These are phyloP conservation scores for Pteronura brasiliensis DNA, from an alignment of 2,113 vertebrate genomes.

Conservation along the genomic window DNA sequence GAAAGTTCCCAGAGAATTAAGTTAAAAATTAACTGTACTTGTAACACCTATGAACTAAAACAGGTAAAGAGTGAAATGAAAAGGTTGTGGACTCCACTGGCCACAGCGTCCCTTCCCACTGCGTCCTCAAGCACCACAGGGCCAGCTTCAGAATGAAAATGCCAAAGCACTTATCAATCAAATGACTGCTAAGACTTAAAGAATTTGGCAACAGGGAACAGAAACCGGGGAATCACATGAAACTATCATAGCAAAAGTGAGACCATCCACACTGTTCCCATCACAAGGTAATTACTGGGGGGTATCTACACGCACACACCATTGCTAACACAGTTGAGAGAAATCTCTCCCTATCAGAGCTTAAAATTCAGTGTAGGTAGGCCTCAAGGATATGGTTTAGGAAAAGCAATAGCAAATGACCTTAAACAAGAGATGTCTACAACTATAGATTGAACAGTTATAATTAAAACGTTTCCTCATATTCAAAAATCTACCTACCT, in stretches of 20 bases:
- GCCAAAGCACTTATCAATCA: not conserved
- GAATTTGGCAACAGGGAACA: not conserved
- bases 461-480: not conserved
- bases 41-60: not conserved
- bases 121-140: not conserved
- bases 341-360: not conserved
- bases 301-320: not conserved
- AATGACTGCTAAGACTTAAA: not conserved
- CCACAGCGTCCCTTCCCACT: not conserved
- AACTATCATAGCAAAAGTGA: not conserved
- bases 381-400: not conserved
- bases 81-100: not conserved
- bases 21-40: not conserved
- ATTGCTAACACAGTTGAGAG: not conserved
- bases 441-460: not conserved
- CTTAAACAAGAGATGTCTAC: not conserved
- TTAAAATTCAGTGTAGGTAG: not conserved
- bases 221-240: not conserved
- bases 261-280: not conserved
- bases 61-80: not conserved
- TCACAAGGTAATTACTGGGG: not conserved
- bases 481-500: not conserved
- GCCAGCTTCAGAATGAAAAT: not conserved
- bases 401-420: not conserved
- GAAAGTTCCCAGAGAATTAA: conserved; percentile 31